phyloP scores from a whole-genome alignment of 1,140 invertebrate genomes.

The Dendroctonus ponderosae region DNA sequence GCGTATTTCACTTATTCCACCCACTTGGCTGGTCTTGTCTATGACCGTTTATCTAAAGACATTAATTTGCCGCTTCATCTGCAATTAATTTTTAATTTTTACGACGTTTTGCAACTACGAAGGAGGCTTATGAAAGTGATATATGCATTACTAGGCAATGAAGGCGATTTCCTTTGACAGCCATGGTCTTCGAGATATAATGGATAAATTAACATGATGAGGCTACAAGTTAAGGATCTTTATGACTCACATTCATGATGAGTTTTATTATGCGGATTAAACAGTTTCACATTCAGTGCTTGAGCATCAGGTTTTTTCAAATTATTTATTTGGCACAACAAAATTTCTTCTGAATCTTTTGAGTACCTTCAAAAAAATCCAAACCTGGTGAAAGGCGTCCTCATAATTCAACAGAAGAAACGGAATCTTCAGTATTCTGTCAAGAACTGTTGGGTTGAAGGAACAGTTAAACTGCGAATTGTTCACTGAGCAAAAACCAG shows the following conservation, averaged over 20 bases:
- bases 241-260: too few species aligned
- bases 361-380: too few species aligned
- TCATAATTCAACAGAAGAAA: too few species aligned
- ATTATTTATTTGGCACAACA: too few species aligned
- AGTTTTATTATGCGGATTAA: too few species aligned
- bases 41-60: background rate
- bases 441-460: too few species aligned
- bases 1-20: constrained; percentile 8
- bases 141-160: background rate
- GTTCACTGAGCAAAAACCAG: background rate
- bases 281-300: too few species aligned
- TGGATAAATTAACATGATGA: constrained; percentile 28
- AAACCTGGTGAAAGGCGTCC: too few species aligned
- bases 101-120: background rate
- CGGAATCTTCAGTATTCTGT: too few species aligned
- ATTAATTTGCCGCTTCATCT: background rate
- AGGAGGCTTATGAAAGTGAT: background rate
- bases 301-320: too few species aligned
- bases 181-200: background rate
- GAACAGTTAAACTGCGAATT: background rate
- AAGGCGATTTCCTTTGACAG: background rate
- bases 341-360: too few species aligned
- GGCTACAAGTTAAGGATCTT: background rate
- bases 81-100: background rate
- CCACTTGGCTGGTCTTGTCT: constrained; percentile 3